Conservation (phyloP, 1,140 invertebrate genomes). For the Zelostemma sp. region DNA sequence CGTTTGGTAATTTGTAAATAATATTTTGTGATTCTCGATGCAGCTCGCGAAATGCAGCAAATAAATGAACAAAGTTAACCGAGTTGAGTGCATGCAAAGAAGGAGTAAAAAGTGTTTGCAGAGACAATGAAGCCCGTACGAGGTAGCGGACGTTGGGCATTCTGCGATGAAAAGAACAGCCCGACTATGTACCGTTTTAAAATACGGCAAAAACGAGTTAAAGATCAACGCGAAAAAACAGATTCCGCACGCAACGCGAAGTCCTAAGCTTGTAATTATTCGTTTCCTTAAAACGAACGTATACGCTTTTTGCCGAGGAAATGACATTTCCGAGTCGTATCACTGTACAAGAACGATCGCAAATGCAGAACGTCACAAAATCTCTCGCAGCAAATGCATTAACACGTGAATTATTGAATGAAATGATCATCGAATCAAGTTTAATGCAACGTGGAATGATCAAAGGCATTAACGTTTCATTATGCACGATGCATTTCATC, state of each 20-base stretch:
- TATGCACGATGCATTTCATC: neutral
- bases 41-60: neutral
- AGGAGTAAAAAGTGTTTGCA: neutral
- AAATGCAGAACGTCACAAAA: no score
- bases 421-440: neutral
- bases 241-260: slow-evolving; percentile 28
- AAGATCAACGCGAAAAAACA: slow-evolving; percentile 16
- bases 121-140: neutral
- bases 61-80: no score
- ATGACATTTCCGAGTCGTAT: no score
- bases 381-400: no score
- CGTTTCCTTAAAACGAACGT: slow-evolving; percentile 23
- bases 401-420: neutral
- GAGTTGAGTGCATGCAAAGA: neutral
- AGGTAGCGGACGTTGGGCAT: neutral
- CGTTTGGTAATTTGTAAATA: neutral
- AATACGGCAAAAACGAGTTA: neutral
- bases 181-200: neutral
- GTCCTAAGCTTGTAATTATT: slow-evolving; percentile 21
- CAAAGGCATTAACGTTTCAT: neutral
- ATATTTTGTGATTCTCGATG: neutral
- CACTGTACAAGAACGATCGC: no score
- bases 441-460: neutral
- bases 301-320: slow-evolving; percentile 15
- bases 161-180: neutral